Conservation (phyloP, 1,140 invertebrate genomes). For the Pachyrhynchus sulphureomaculatus region DNA sequence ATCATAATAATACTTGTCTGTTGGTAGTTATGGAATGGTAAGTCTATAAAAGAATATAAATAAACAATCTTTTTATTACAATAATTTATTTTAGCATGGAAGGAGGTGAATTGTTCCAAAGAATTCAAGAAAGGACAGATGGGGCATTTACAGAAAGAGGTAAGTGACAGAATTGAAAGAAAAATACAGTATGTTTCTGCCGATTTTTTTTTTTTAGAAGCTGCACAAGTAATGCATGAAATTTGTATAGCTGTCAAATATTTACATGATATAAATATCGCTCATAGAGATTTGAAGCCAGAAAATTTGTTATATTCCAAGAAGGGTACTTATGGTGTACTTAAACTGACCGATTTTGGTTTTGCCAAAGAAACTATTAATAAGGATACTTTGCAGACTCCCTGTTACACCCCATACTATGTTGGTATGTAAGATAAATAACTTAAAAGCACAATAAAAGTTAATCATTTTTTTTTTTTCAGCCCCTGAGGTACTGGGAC, state of each 20-base stretch:
- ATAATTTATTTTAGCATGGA: constrained; percentile 74
- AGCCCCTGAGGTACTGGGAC: constrained; percentile 94
- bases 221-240: constrained; percentile 91
- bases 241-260: constrained; percentile 95
- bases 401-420: constrained; percentile 99
- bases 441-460: background rate
- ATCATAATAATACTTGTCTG: constrained; percentile 86
- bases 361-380: constrained; percentile 95
- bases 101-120: constrained; percentile 93
- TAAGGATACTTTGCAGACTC: constrained; percentile 90
- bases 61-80: no score
- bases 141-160: constrained; percentile 93
- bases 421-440: constrained; percentile 67
- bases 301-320: constrained; percentile 87
- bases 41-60: no score
- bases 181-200: background rate
- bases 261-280: constrained; percentile 93
- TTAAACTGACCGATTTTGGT: constrained; percentile 99
- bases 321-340: constrained; percentile 67
- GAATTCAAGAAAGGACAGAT: constrained; percentile 93
- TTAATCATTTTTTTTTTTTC: constrained; percentile 42
- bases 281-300: constrained; percentile 95
- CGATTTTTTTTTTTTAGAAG: constrained; percentile 64
- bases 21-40: constrained; percentile 98
- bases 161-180: constrained; percentile 48